These are phyloP conservation scores for Erethizon dorsatum DNA, from an alignment of 2,797 vertebrate genomes.

Conservation along the genomic window DNA sequence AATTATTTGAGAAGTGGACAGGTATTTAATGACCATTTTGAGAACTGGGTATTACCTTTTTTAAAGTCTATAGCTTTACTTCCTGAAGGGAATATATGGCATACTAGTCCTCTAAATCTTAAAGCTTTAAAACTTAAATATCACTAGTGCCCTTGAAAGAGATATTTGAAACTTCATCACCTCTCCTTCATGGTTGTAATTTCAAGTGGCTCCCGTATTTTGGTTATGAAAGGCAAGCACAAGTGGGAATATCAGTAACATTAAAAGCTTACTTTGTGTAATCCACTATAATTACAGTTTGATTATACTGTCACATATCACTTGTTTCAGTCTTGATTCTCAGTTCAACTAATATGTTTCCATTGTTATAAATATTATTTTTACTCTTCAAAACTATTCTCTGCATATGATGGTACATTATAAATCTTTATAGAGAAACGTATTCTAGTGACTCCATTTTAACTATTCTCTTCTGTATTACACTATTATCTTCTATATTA, in stretches of 20 bases:
- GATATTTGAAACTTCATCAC: slow-evolving; percentile 63
- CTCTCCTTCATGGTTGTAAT: slow-evolving; percentile 63
- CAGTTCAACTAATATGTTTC: background rate
- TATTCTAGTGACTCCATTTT: slow-evolving; percentile 53
- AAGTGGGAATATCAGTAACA: slow-evolving; percentile 24
- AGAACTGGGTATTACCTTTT: background rate
- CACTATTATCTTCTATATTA: slow-evolving; percentile 67
- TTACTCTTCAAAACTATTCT: slow-evolving; percentile 19
- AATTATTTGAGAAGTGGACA: background rate
- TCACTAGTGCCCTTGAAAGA: slow-evolving; percentile 33
- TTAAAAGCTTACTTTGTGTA: slow-evolving; percentile 66
- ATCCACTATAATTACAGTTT: slow-evolving; percentile 32
- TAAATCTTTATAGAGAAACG: slow-evolving; percentile 57
- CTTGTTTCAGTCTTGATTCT: background rate
- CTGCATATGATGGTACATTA: background rate
- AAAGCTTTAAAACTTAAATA: slow-evolving; percentile 61
- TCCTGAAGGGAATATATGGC: background rate
- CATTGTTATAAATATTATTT: background rate
- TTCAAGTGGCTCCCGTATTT: slow-evolving; percentile 66
- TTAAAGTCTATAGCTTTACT: slow-evolving; percentile 3
- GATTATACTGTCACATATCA: background rate
- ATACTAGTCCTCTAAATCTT: slow-evolving; percentile 64
- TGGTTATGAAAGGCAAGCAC: slow-evolving; percentile 28
- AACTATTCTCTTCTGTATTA: slow-evolving; percentile 66
- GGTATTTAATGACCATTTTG: slow-evolving; percentile 30